Base-by-base conservation (phyloP, 2,888 invertebrate species). In the Pachycephus smyrnensis region DNA sequence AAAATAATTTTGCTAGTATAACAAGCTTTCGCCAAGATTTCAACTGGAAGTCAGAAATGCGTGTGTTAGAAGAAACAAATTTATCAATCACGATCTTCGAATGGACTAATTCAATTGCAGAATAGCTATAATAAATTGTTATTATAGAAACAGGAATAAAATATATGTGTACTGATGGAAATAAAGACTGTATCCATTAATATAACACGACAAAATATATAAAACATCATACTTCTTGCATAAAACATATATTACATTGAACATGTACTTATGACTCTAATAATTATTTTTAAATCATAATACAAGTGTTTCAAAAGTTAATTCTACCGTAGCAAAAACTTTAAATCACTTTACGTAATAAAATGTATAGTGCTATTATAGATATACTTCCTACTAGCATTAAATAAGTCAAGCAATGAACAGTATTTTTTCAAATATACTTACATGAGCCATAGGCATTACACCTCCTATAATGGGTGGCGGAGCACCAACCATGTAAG, bases 361-460 rank as follows among this genome's bases (percentile, higher is more conserved):
- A 55, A 55, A 55, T 9, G 9, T 23, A 55, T 55, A 9, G 23
- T 55, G 23, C 55, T 55, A 55, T 55, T 55, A 55, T 23, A 23
- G 9, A 23, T 9, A 55, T 55, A 23, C 6, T 55, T 55, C 23
- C 55, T 55, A 55, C 23, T 55, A 55, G 55, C 55, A 55, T 55
- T 55, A 55, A 55, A 55, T 23, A 55, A 23, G 9, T 55, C 23
- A 23, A 23, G 55, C 55, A 55, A 4, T 23, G 9, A 55, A 23
- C 9, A 55, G 9, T 9, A 23, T 55, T 40, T 4, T 23, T 23
- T 55, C 23, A 23, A 55, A 23, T 23, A 78, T 83, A 93, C 95
- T 94, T 94, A 96, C 95, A 91, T 95, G 95, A 87, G 95, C 94
- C 93, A 95, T 94, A 76, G 95, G 95, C 95, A 96, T 95, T 75